phyloP scores from a whole-genome alignment of 2,113 vertebrate genomes.

The Dolichotis patagonum region DNA sequence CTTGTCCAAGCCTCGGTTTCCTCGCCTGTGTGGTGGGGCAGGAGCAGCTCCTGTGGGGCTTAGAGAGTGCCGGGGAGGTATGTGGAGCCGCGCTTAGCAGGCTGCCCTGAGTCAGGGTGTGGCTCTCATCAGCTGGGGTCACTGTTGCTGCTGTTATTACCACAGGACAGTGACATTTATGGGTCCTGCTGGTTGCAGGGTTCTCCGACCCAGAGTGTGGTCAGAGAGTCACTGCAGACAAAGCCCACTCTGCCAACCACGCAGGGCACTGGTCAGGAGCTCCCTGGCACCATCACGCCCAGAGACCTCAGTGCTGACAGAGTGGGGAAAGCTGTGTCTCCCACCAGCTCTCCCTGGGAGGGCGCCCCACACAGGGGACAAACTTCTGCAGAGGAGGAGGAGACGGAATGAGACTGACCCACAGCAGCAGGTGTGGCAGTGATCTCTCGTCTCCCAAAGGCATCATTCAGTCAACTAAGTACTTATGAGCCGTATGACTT shows the following conservation, averaged over 20 bases:
- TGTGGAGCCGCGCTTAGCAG: too few relatives aligned
- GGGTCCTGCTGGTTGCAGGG: not conserved
- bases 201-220: not conserved
- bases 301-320: not conserved
- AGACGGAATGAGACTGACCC: accelerated
- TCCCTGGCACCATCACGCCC: not conserved
- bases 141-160: too few relatives aligned
- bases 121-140: not conserved
- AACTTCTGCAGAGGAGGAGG: not conserved
- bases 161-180: not conserved
- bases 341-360: not conserved
- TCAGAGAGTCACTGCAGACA: not conserved
- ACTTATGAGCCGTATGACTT: not conserved
- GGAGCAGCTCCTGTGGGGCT: not conserved
- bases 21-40: not conserved
- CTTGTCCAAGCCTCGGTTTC: not conserved
- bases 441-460: not conserved
- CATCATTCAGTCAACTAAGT: not conserved
- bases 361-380: accelerated
- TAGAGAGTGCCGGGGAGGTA: not conserved
- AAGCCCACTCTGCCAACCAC: not conserved
- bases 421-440: not conserved
- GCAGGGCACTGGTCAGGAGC: not conserved
- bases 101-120: not conserved
- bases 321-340: not conserved